Percentiles rank a stretch among this genome's conserved stretches.
These are phyloP conservation scores for Meloidogyne floridensis DNA, from an alignment of 1,140 invertebrate species.

Conservation along the genomic window DNA sequence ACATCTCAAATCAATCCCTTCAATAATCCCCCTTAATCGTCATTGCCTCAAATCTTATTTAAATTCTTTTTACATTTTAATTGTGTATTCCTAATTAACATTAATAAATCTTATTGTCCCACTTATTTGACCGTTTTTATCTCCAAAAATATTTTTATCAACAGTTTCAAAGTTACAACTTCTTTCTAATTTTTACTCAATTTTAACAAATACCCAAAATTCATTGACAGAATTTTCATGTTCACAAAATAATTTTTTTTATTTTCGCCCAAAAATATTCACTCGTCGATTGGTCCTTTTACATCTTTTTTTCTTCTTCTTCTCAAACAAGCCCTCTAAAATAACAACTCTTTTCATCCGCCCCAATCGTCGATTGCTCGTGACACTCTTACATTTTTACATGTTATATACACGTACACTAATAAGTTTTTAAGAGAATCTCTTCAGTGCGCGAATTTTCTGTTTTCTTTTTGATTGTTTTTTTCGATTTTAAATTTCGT, in stretches of 20 bases:
- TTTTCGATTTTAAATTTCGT: constrained; percentile 7
- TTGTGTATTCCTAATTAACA: too few relatives aligned
- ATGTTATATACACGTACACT: neutral
- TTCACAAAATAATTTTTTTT: neutral
- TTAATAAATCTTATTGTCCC: too few relatives aligned
- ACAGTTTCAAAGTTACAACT: too few relatives aligned
- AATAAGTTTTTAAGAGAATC: neutral
- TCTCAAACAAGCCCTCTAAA: neutral
- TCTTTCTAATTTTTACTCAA: too few relatives aligned
- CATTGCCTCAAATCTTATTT: too few relatives aligned
- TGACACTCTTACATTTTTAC: constrained; percentile 1
- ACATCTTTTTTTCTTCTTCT: neutral
- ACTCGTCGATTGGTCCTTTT: neutral
- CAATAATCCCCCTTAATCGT: too few relatives aligned
- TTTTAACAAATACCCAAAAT: neutral
- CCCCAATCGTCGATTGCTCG: neutral
- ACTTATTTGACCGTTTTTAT: too few relatives aligned
- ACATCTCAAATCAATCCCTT: too few relatives aligned
- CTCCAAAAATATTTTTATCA: too few relatives aligned
- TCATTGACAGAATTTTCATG: neutral
- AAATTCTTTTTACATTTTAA: too few relatives aligned
- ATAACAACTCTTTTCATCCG: neutral
- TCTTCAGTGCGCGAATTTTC: neutral
- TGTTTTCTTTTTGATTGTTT: neutral
- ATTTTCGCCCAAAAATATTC: neutral